These are phyloP conservation scores for Mythimna pallens DNA, from an alignment of 2,888 invertebrate species.

Conservation along the genomic window DNA sequence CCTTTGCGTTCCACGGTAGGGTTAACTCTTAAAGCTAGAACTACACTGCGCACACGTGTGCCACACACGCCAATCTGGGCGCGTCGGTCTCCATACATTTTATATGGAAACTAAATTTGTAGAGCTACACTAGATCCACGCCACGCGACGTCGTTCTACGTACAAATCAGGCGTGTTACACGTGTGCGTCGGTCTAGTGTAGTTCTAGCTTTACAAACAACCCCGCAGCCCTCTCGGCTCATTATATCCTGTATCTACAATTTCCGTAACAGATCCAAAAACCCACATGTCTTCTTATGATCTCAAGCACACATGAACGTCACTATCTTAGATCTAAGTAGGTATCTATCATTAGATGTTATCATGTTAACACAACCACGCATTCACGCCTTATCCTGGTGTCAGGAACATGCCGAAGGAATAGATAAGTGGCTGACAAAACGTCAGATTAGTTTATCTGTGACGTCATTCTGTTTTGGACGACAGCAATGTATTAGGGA, in stretches of 20 bases:
- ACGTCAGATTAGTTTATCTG: conserved; percentile 56
- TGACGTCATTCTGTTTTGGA: neutral
- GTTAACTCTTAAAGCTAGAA: no score
- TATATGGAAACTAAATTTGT: no score
- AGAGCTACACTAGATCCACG: no score
- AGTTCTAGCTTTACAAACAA: no score
- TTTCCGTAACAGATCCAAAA: neutral
- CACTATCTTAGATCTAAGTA: conserved; percentile 28
- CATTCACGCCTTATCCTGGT: conserved; percentile 41
- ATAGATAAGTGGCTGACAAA: conserved; percentile 56
- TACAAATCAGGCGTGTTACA: no score
- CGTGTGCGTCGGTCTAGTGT: no score
- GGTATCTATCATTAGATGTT: conserved; percentile 29
- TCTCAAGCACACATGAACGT: conserved; percentile 26
- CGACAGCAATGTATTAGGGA: neutral
- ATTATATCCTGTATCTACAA: neutral
- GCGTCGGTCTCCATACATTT: no score
- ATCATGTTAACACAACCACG: conserved; percentile 31
- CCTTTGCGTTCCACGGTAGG: no score
- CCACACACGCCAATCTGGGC: no score
- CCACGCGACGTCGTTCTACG: no score
- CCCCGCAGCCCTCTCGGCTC: no score
- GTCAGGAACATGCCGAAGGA: conserved; percentile 36
- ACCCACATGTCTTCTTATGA: neutral
- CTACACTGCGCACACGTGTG: no score